Evolutionary conservation across 2,797 vertebrate genomes (phyloP).

Genomic region (Spheniscus humboldti): DNA sequence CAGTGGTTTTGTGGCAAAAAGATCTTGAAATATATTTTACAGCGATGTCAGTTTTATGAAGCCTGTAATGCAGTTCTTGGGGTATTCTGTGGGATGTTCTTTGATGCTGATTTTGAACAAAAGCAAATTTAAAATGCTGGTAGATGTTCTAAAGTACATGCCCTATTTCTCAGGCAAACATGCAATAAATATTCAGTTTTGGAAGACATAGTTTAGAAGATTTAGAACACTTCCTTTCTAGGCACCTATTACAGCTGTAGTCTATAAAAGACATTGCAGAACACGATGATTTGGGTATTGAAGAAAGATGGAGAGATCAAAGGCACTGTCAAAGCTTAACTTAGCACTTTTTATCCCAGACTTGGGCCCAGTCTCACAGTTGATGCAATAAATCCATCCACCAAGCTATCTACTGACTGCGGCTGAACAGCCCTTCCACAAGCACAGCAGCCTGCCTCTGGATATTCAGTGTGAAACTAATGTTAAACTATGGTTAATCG

Average conservation of each 20-base stretch:
- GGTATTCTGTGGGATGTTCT: not conserved
- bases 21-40: not conserved
- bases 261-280: not conserved
- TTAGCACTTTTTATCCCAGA: not conserved
- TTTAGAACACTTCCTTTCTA: not conserved
- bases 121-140: not conserved
- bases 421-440: not conserved
- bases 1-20: not conserved
- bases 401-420: not conserved
- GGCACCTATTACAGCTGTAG: not conserved
- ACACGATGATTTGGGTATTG: not conserved
- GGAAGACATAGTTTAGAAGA: not conserved
- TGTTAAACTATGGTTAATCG: not conserved
- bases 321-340: not conserved
- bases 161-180: not conserved
- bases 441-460: not conserved
- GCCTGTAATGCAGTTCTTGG: not conserved
- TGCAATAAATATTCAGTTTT: not conserved
- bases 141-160: not conserved
- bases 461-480: not conserved
- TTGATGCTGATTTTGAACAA: not conserved
- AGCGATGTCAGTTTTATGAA: not conserved
- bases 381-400: not conserved
- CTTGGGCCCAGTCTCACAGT: not conserved
- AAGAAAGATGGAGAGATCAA: not conserved